Base-by-base conservation (phyloP, 2,797 vertebrate genomes). In the Eleutherodactylus coqui region DNA sequence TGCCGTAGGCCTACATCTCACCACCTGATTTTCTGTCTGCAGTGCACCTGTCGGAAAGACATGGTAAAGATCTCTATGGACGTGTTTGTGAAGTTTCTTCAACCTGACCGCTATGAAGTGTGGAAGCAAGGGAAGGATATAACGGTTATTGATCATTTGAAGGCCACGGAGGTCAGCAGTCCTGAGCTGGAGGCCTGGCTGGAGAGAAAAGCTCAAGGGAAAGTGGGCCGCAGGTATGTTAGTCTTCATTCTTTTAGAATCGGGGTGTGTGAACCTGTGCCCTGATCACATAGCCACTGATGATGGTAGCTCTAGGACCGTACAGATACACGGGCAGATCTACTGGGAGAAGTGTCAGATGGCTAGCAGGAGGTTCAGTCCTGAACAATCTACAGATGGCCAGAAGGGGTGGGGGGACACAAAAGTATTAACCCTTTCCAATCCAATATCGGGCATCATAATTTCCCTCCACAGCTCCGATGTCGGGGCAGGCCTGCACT, bases 41-140 rank as follows among this genome's bases (percentile, higher is more conserved):
- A 95, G 95, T 95, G 94, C 86, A 94, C 97, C 0, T 99, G 98
- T 89, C 96, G 97, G 45, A 99, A 98, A 89, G 98, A 99, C 93
- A 99, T 97, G 96, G 98, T 99, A 90, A 99, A 99, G 96, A 99
- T 99, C 92, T 99, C 97, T 84, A 99, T 99, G 98, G 98, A 99
- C 0, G 97, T 98, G 81, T 99, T 99, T 86, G 98, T 99, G 75
- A 94, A 97, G 85, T 93, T 96, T 90, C 95, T 99, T 89, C 98
- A 99, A 88, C 98, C 98, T 0, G 96, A 97, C 3, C 97, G 98
- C 60, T 99, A 99, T 0, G 96, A 97, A 1, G 88, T 95, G 27
- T 99, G 98, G 98, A 99, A 99, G 86, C 96, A 97, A 90, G 98
- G 98, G 17, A 98, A 96, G 84, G 98, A 99, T 90, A 85, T 82